These are phyloP conservation scores for Congeria kusceri DNA, from an alignment of 2,888 invertebrate species.

Conservation along the genomic window DNA sequence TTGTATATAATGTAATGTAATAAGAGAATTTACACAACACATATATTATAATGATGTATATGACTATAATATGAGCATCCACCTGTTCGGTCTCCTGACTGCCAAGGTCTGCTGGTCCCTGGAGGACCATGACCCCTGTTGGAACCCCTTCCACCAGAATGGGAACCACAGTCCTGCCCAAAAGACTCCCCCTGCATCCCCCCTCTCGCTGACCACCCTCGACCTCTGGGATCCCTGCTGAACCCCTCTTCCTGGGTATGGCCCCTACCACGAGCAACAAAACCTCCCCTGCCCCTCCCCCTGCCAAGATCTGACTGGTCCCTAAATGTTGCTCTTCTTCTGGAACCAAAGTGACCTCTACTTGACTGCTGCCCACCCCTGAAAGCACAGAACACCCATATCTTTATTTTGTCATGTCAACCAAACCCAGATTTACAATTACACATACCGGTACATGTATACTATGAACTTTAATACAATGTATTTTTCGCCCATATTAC, in stretches of 20 bases:
- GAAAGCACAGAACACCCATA: not conserved
- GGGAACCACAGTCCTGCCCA: not conserved
- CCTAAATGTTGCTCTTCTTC: too few species aligned
- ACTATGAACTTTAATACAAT: too few species aligned
- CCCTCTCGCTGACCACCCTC: not conserved
- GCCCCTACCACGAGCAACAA: slow-evolving; percentile 14
- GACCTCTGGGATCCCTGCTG: slow-evolving; percentile 10
- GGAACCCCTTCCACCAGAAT: slow-evolving; percentile 15
- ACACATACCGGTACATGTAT: too few species aligned
- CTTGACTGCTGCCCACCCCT: not conserved
- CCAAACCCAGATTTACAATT: too few species aligned
- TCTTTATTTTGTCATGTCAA: too few species aligned
- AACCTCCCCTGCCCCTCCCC: not conserved
- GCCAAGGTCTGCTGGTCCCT: slow-evolving; percentile 7
- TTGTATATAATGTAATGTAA: too few species aligned
- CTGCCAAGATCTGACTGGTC: too few species aligned
- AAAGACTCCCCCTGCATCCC: slow-evolving; percentile 14
- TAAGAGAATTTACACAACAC: too few species aligned
- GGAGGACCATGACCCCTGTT: slow-evolving; percentile 25
- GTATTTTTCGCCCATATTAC: too few species aligned
- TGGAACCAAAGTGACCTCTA: not conserved
- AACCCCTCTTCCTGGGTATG: slow-evolving; percentile 5
- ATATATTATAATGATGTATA: too few species aligned
- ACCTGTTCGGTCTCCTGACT: not conserved
- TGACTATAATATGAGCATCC: too few species aligned